Evolutionary conservation across 2,113 vertebrate genomes (phyloP), one percentile per base, ranked within the genome.

Genomic region (Phalacrocorax brasilianus): DNA sequence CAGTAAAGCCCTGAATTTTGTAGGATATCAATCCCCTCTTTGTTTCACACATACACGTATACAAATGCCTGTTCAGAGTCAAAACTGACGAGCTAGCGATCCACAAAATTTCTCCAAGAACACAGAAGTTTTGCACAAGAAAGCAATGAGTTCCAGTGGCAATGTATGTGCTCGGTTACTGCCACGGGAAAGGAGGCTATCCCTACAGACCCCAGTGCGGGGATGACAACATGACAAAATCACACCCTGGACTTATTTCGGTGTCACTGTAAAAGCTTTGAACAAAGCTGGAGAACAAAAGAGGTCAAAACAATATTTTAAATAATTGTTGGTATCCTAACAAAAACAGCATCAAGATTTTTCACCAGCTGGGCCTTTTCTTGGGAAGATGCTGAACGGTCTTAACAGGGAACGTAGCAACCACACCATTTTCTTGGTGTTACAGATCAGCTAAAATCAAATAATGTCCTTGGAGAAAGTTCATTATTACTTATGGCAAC

Each of bases 1-100:
- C 55, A 91, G 13, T 67, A 94, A 93, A 94, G 21, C 35, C 77
- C 85, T 79, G 59, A 86, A 76, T 91, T 91, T 45, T 91, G 53
- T 73, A 58, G 89, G 66, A 72, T 93, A 59, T 85, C 84, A 91
- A 88, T 94, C 50, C 63, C 13, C 22, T 61, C 47, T 63, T 67
- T 4, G 0, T 79, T 92, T 62, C 40, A 28, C 23, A 65, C 23
- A 27, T 18, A 9, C 44, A 81, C 19, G 53, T 15, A 49, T 3
- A 10, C 24, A 47, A 9, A 15, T 2, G 2, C 5, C n/a, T 66
- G 38, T 74, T 90, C 61, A 71, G 38, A 6, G 18, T 47, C 35
- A 86, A 88, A 73, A 45, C 4, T 16, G 2, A n/a, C 35, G 53
- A 86, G 19, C 23, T 74, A 81, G 33, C 0, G 0, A 87, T 35